Conservation (phyloP, 2,113 vertebrate genomes). For the Poeciliopsis occidentalis region DNA sequence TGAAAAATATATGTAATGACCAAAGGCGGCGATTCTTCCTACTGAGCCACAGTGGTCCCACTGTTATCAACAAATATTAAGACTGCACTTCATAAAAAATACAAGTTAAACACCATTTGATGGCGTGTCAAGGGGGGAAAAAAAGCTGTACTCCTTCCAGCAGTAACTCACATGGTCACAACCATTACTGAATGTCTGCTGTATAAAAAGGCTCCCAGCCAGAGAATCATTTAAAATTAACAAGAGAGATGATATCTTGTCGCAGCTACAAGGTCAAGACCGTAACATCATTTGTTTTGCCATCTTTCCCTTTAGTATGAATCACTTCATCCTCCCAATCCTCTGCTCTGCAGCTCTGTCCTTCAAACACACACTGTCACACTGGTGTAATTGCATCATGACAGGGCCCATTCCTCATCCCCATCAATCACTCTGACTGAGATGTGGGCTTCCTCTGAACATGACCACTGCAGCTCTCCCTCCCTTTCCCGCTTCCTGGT, state of each 20-base stretch:
- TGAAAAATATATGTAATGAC: not conserved
- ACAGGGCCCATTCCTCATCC: slow-evolving; percentile 59
- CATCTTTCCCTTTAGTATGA: slow-evolving; percentile 34
- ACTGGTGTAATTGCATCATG: slow-evolving; percentile 71
- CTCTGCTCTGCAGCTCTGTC: slow-evolving; percentile 49
- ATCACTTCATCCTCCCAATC: slow-evolving; percentile 49
- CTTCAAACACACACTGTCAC: slow-evolving; percentile 70
- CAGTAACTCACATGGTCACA: slow-evolving; percentile 7
- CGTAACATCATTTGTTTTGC: slow-evolving; percentile 59
- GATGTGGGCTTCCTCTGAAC: slow-evolving; percentile 60
- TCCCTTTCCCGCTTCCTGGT: slow-evolving; percentile 18
- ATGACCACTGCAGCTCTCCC: slow-evolving; percentile 32
- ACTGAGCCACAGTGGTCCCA: not conserved
- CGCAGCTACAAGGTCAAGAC: slow-evolving; percentile 63
- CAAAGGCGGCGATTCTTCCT: no score
- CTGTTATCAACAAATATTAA: slow-evolving; percentile 8
- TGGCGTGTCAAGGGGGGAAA: slow-evolving; percentile 10
- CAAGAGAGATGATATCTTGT: slow-evolving; percentile 51
- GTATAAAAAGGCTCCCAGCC: slow-evolving; percentile 12
- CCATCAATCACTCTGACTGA: slow-evolving; percentile 65
- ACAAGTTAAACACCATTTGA: slow-evolving; percentile 14
- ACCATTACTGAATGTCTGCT: slow-evolving; percentile 49
- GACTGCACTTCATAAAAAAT: slow-evolving; percentile 11
- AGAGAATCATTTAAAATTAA: slow-evolving; percentile 57
- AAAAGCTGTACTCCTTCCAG: slow-evolving; percentile 21